Evolutionary conservation across 2,888 invertebrate species (phyloP).

Genomic region (Limnephilus auricula): DNA sequence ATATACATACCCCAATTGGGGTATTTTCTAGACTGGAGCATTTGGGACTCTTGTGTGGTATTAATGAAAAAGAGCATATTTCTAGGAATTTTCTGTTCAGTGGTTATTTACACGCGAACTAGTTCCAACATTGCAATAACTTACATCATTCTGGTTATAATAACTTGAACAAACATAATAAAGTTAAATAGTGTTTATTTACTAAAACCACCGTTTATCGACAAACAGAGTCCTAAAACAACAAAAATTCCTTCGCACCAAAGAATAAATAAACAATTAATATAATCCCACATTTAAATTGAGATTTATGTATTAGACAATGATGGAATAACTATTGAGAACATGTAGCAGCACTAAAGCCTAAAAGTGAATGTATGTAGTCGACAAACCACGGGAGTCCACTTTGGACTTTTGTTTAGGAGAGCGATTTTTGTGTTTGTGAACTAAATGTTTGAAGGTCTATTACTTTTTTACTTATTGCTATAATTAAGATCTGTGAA

Average conservation of each 20-base stretch:
- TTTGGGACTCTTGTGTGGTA: no score
- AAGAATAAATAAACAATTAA: constrained; percentile 28
- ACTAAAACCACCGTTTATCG: constrained; percentile 11
- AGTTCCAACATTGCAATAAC: background rate
- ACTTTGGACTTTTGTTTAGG: no score
- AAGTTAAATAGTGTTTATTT: background rate
- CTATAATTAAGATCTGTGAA: no score
- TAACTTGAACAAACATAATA: background rate
- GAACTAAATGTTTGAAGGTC: no score
- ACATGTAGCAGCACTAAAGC: background rate
- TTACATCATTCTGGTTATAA: background rate
- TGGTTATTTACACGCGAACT: background rate
- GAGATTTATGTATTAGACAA: constrained; percentile 24
- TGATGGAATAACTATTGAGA: background rate
- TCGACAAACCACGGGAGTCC: no score
- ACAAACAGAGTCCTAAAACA: constrained; percentile 22
- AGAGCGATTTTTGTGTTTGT: no score
- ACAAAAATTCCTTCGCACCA: constrained; percentile 6
- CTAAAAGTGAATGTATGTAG: background rate
- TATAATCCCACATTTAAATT: constrained; percentile 41
- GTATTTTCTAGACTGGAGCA: no score
- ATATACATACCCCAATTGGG: no score
- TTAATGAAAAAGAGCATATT: no score
- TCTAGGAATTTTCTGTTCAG: background rate
- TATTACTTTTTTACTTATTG: no score